These are phyloP conservation scores for Theretra japonica DNA, from an alignment of 2,888 invertebrate genomes.

Conservation along the genomic window DNA sequence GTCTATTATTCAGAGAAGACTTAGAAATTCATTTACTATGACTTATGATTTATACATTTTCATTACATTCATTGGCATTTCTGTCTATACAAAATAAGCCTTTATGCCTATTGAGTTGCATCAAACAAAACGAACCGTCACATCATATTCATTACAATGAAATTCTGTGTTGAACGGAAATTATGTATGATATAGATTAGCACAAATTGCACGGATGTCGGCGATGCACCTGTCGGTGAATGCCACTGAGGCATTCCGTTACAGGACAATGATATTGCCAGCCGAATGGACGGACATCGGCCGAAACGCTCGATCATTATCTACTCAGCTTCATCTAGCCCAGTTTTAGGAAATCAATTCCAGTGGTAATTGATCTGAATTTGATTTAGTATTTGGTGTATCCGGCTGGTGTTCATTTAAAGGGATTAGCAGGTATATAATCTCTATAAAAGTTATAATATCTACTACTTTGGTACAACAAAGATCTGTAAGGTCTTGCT, in stretches of 20 bases:
- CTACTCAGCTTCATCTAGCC: neutral
- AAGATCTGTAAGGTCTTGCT: too few species aligned
- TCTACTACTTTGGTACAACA: too few species aligned
- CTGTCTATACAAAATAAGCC: too few species aligned
- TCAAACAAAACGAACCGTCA: neutral
- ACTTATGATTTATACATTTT: too few species aligned
- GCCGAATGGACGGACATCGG: neutral
- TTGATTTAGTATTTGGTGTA: too few species aligned
- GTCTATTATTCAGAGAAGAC: too few species aligned
- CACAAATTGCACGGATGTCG: neutral
- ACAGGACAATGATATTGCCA: constrained; percentile 1
- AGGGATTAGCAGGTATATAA: too few species aligned
- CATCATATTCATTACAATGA: neutral
- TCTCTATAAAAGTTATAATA: too few species aligned
- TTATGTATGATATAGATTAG: neutral
- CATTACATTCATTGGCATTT: too few species aligned
- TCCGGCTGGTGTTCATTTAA: too few species aligned
- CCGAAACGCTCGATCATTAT: neutral
- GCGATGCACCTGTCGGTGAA: neutral
- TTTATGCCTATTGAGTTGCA: too few species aligned
- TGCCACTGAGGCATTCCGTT: neutral
- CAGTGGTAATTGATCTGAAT: neutral
- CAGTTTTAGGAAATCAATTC: neutral
- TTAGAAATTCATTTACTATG: too few species aligned
- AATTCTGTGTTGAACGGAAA: neutral